A percentile compares a stretch with the other conserved stretches of the same genome.
phyloP scores from a whole-genome alignment of 2,797 vertebrate species.

The Pangasius macronema region DNA sequence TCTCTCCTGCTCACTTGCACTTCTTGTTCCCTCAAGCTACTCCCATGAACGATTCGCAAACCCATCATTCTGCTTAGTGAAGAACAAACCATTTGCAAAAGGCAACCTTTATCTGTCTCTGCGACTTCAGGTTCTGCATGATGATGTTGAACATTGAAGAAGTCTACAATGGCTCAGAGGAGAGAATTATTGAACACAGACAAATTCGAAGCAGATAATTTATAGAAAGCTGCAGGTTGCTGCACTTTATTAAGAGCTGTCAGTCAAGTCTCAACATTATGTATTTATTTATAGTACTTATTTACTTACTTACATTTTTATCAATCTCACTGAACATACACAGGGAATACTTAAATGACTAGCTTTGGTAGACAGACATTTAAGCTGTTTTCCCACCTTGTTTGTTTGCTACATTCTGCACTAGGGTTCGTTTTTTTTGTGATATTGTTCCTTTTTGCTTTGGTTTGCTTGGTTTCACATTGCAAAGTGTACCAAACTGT shows the following conservation, averaged over 20 bases:
- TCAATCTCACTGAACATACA: background rate
- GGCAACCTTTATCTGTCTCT: slow-evolving; percentile 49
- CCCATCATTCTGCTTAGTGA: slow-evolving; percentile 44
- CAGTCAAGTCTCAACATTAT: background rate
- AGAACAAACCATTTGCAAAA: slow-evolving; percentile 30
- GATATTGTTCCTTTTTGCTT: background rate
- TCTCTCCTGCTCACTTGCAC: slow-evolving; percentile 48
- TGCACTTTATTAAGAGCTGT: background rate
- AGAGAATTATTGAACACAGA: slow-evolving; percentile 45
- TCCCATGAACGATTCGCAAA: slow-evolving; percentile 54
- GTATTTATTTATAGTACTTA: background rate
- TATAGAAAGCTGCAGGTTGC: background rate
- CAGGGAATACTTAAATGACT: background rate
- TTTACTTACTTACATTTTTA: background rate
- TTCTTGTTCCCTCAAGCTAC: slow-evolving; percentile 65
- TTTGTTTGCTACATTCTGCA: background rate
- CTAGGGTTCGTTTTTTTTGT: background rate
- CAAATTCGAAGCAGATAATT: background rate
- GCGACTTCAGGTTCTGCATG: slow-evolving; percentile 62
- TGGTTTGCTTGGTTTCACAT: background rate
- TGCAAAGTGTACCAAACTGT: background rate
- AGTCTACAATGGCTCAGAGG: slow-evolving; percentile 67
- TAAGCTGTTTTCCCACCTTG: background rate
- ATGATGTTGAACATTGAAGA: slow-evolving; percentile 70
- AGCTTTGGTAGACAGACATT: no score